phyloP scores from a whole-genome alignment of 2,797 vertebrate genomes.

The Eleutherodactylus coqui region DNA sequence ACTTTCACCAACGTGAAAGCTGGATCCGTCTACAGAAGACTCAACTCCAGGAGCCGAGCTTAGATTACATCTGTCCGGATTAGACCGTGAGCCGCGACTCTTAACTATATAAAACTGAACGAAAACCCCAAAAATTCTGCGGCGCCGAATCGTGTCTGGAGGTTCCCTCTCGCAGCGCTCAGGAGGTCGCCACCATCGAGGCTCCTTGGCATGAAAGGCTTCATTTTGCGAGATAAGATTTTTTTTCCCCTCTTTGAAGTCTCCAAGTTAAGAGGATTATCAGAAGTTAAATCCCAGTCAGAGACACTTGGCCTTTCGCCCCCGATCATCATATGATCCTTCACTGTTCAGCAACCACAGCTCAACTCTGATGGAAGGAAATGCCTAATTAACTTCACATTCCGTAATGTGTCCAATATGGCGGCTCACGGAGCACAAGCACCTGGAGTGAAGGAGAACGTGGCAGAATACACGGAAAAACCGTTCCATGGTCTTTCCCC shows the following conservation, averaged over 20 bases:
- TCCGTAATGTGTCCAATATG: neutral
- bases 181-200: neutral
- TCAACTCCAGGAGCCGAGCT: too few species aligned
- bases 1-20: too few species aligned
- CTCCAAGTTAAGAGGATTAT: slow-evolving; percentile 50
- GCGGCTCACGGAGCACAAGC: neutral
- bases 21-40: too few species aligned
- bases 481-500: too few species aligned
- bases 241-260: slow-evolving; percentile 22
- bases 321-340: slow-evolving; percentile 43
- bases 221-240: slow-evolving; percentile 14
- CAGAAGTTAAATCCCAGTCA: slow-evolving; percentile 16
- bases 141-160: neutral
- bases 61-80: too few species aligned
- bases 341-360: neutral
- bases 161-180: neutral
- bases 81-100: too few species aligned
- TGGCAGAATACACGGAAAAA: neutral
- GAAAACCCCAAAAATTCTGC: too few species aligned
- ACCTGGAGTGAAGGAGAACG: neutral
- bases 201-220: slow-evolving; percentile 15
- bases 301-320: slow-evolving; percentile 53
- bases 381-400: slow-evolving; percentile 21
- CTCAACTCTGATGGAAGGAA: slow-evolving; percentile 8
- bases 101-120: too few species aligned